Conservation (phyloP, 2,888 invertebrate species). For the Marronus borbonicus region DNA sequence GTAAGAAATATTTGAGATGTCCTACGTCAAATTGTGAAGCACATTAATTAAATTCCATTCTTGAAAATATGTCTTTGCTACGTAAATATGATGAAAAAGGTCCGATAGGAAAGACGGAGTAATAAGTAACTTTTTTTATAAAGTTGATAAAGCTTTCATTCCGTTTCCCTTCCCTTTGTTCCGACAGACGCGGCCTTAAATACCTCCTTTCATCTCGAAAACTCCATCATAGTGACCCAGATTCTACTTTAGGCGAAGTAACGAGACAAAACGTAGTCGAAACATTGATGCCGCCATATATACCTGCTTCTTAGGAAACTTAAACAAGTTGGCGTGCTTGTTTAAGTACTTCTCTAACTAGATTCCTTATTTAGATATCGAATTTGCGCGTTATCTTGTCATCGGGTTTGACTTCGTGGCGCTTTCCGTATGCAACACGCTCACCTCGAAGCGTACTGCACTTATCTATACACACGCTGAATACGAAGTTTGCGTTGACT, state of each 20-base stretch:
- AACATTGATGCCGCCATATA: not conserved
- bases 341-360: slow-evolving; percentile 49
- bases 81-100: too few relatives aligned
- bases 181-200: too few relatives aligned
- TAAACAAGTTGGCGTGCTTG: slow-evolving; percentile 44
- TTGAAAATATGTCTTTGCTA: too few relatives aligned
- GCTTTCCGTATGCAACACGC: slow-evolving; percentile 2
- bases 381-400: slow-evolving; percentile 54
- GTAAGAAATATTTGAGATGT: too few relatives aligned
- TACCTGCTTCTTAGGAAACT: slow-evolving; percentile 8
- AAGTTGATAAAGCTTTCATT: too few relatives aligned
- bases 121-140: too few relatives aligned
- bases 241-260: not conserved
- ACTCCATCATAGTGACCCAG: not conserved
- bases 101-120: too few relatives aligned
- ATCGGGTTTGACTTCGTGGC: slow-evolving; percentile 4
- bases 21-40: too few relatives aligned
- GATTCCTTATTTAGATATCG: slow-evolving; percentile 50
- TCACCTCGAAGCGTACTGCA: not conserved
- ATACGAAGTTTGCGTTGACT: slow-evolving; percentile 10
- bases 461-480: not conserved
- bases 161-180: too few relatives aligned
- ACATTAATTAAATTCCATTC: too few relatives aligned
- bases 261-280: not conserved
- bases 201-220: not conserved